Evolutionary conservation across 2,888 invertebrate genomes (phyloP).

Genomic region (Pharmacophagus antenor): DNA sequence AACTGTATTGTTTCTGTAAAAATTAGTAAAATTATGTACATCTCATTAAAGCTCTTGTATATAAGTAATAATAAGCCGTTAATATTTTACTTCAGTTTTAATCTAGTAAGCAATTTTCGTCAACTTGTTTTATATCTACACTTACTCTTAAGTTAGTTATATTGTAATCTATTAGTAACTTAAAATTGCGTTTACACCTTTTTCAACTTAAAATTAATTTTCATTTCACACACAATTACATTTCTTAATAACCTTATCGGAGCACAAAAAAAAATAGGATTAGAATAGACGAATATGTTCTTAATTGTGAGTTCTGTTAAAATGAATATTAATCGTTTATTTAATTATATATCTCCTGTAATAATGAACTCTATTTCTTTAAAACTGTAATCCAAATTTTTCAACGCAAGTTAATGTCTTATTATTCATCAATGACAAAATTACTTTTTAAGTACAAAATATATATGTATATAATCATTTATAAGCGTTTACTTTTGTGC

Average conservation of each 20-base stretch:
- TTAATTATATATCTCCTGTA: not conserved
- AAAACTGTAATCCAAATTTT: no score
- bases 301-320: slow-evolving; percentile 8
- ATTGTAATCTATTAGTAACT: not conserved
- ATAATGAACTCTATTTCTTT: not conserved
- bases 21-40: no score
- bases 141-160: not conserved
- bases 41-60: no score
- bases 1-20: no score
- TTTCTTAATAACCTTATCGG: not conserved
- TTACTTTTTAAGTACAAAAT: no score
- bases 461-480: no score
- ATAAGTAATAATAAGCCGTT: no score
- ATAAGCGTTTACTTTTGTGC: no score
- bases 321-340: not conserved
- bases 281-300: slow-evolving; percentile 10
- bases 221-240: slow-evolving; percentile 17
- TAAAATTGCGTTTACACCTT: not conserved
- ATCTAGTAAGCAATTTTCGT: not conserved
- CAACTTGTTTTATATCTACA: not conserved
- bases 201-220: not conserved
- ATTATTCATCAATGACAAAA: no score
- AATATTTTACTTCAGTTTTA: no score
- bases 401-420: no score
- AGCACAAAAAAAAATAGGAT: not conserved